Evolutionary conservation across 2,797 vertebrate genomes (phyloP).

Genomic region (Phrynocephalus vlangalii): DNA sequence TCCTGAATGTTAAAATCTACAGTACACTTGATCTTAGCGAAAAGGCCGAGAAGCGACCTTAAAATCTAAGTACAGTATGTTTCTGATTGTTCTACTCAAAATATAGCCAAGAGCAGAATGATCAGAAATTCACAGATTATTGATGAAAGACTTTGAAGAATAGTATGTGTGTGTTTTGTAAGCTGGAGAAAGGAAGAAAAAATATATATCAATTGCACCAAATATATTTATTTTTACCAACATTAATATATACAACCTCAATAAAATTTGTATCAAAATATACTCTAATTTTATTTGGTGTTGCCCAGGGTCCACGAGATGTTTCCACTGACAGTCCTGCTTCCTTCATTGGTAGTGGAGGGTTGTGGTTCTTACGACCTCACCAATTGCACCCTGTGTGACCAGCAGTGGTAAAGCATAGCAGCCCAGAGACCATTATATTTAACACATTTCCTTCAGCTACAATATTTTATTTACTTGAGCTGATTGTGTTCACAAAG

Average conservation of each 20-base stretch:
- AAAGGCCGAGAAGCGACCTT: neutral
- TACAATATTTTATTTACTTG: slow-evolving; percentile 53
- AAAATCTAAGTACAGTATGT: neutral
- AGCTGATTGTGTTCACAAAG: slow-evolving; percentile 19
- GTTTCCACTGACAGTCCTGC: neutral
- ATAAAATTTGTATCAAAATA: slow-evolving; percentile 38
- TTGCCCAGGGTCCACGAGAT: neutral
- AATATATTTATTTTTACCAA: neutral
- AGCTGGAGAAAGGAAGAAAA: neutral
- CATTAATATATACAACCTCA: neutral
- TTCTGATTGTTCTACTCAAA: neutral
- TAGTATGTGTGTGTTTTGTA: neutral
- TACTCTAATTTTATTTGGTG: neutral
- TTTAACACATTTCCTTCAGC: slow-evolving; percentile 24
- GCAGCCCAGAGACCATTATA: slow-evolving; percentile 17
- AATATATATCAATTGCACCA: neutral
- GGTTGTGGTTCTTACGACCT: neutral
- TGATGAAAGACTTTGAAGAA: neutral
- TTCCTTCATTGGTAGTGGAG: neutral
- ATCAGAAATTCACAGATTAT: neutral
- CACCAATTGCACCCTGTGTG: neutral
- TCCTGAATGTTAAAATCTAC: neutral
- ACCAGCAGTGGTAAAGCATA: slow-evolving; percentile 6
- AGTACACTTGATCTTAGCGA: too few species aligned
- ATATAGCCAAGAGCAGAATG: neutral